A percentile compares a stretch with the other conserved stretches of the same genome.
Evolutionary conservation across 2,113 vertebrate genomes (phyloP).

Genomic region (Eulemur macaco): DNA sequence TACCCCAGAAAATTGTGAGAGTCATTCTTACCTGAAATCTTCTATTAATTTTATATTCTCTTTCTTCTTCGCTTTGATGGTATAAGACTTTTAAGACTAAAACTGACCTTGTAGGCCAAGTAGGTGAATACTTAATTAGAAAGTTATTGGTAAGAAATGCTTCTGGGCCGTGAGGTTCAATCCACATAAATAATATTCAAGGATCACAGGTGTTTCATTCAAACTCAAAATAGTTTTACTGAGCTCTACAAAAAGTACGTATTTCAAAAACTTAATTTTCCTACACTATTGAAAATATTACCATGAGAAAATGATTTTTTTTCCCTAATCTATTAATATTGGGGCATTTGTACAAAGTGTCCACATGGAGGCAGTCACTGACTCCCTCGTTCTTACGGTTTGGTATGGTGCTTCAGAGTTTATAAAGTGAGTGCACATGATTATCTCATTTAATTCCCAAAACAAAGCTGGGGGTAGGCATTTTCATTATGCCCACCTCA

Average conservation of each 20-base stretch:
- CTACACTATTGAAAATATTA: not conserved
- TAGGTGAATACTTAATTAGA: not conserved
- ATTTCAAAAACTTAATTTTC: not conserved
- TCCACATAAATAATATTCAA: not conserved
- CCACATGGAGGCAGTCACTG: not conserved
- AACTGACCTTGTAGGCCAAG: not conserved
- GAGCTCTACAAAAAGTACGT: not conserved
- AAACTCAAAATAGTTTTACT: not conserved
- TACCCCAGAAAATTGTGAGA: not conserved
- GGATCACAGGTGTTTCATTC: not conserved
- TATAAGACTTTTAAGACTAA: not conserved
- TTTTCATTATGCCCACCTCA: not conserved
- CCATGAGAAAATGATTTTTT: not conserved
- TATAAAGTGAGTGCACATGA: fast-evolving
- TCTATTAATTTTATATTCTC: not conserved
- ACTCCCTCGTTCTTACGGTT: not conserved
- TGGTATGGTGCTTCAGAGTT: not conserved
- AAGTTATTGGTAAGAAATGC: not conserved
- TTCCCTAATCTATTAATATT: not conserved
- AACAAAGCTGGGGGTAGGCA: not conserved
- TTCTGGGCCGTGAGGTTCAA: not conserved
- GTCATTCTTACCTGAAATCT: not conserved
- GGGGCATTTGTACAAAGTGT: not conserved
- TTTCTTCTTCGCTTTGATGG: not conserved
- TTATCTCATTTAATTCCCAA: not conserved